Evolutionary conservation across 1,140 invertebrate species (phyloP), one percentile per base, ranked within the genome.

Genomic region (Drosophila setifemur): DNA sequence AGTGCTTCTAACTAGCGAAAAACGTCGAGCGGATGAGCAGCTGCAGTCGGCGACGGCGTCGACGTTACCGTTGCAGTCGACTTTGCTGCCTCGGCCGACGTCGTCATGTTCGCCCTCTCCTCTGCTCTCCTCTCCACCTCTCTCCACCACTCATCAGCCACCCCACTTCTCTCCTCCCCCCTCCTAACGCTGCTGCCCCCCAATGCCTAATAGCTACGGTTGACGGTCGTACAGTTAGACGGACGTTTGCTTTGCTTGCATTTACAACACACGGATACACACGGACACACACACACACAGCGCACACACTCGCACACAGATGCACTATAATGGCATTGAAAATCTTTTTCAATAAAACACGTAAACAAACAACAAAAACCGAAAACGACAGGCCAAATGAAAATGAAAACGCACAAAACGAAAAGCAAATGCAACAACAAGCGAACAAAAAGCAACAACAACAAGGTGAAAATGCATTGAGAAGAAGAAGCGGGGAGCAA

Each of bases 271-370:
- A 72, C 75, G 53, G 23, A 73, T 54, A 67, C 72, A 50, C 19
- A 55, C 45, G 42, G 58, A 52, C 40, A 48, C 29, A 69, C 42
- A 52, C 28, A 33, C 43, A 63, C 23, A 53, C n/a, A n/a, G n/a
- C n/a, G n/a, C 40, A 48, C 29, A 69, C 42, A 52, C 28, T 28
- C 43, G 58, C 23, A 53, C 35, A 33, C 44, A 54, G 42, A 42
- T 73, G 77, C 72, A 82, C 64, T 79, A 79, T 71, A 79, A 85
- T 85, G 81, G 81, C 81, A 85, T 85, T 85, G 81, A 85, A 85
- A 85, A 86, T 85, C 81, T 79, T 86, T 85, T 83, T 83, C 79
- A 83, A 83, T 83, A 83, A 83, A 83, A 83, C 81, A 83, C 81
- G 75, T 83, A 83, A 83, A 83, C 79, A 83, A 83, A 79, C 74